Conservation (phyloP, 2,113 vertebrate genomes). For the Lophius piscatorius region DNA sequence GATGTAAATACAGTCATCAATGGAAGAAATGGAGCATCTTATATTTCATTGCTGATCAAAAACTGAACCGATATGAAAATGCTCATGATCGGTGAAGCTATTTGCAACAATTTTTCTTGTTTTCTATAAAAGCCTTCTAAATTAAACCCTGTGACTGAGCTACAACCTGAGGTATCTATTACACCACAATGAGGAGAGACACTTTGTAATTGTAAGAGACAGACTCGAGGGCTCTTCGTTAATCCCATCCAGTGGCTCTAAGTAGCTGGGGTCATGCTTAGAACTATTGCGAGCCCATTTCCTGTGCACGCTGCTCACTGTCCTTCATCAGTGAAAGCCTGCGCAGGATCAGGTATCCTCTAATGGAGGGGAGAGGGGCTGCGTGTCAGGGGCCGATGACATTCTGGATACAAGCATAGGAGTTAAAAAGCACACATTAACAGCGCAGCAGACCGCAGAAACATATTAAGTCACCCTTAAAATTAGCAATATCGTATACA, state of each 20-base stretch:
- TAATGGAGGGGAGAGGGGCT: conserved; percentile 70
- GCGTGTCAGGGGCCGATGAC: conserved; percentile 60
- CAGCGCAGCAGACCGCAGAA: conserved; percentile 23
- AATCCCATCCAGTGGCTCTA: conserved; percentile 60
- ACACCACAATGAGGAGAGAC: conserved; percentile 39
- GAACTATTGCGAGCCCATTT: conserved; percentile 63
- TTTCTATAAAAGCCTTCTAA: conserved; percentile 43
- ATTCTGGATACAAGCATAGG: conserved; percentile 33
- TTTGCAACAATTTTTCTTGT: conserved; percentile 8
- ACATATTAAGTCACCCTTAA: conserved; percentile 38
- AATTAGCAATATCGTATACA: conserved; percentile 53
- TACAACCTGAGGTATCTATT: conserved; percentile 58
- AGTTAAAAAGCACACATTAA: conserved; percentile 56
- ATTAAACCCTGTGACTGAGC: conserved; percentile 53
- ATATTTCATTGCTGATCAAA: conserved; percentile 26
- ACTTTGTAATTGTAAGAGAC: conserved; percentile 55
- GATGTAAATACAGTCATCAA: not conserved
- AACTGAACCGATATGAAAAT: not conserved
- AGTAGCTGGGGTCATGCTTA: conserved; percentile 53
- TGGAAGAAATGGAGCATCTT: not conserved
- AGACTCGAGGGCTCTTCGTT: conserved; percentile 62
- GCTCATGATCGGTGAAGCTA: conserved; percentile 13
- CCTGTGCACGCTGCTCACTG: conserved; percentile 45
- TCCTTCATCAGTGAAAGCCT: conserved; percentile 49
- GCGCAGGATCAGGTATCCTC: conserved; percentile 72